These are phyloP conservation scores for Tribolium freemani DNA, from an alignment of 2,888 invertebrate genomes.

Conservation along the genomic window DNA sequence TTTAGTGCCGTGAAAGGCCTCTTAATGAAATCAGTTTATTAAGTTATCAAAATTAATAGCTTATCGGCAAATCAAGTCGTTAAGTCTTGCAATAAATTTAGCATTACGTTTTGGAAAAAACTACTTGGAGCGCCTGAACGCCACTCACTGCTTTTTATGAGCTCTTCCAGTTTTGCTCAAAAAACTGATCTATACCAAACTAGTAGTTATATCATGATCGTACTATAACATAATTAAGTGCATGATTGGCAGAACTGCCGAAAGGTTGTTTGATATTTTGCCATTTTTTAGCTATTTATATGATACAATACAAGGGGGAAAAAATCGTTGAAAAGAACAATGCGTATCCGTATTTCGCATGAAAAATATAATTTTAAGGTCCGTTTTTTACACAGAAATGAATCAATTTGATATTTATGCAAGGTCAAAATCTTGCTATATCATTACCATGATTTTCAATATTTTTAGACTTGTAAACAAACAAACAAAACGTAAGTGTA, in stretches of 20 bases:
- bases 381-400: constrained; percentile 3
- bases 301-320: neutral
- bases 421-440: constrained; percentile 15
- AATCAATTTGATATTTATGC: constrained; percentile 18
- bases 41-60: constrained; percentile 30
- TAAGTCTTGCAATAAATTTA: constrained; percentile 9
- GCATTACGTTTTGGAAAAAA: neutral
- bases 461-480: neutral
- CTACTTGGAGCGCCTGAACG: too few species aligned
- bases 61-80: constrained; percentile 14
- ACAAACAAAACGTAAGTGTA: neutral
- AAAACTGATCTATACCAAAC: too few species aligned
- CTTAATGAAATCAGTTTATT: constrained; percentile 27
- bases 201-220: too few species aligned
- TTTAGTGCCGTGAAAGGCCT: constrained; percentile 17
- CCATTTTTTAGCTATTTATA: constrained; percentile 6
- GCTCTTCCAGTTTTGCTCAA: too few species aligned
- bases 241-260: neutral
- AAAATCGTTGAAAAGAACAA: constrained; percentile 17
- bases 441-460: constrained; percentile 2
- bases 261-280: neutral
- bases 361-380: constrained; percentile 22
- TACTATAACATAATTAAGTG: too few species aligned
- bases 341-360: constrained; percentile 14
- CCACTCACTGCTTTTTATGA: too few species aligned